Evolutionary conservation across 2,113 vertebrate species (phyloP).

Genomic region (Peromyscus maniculatus): DNA sequence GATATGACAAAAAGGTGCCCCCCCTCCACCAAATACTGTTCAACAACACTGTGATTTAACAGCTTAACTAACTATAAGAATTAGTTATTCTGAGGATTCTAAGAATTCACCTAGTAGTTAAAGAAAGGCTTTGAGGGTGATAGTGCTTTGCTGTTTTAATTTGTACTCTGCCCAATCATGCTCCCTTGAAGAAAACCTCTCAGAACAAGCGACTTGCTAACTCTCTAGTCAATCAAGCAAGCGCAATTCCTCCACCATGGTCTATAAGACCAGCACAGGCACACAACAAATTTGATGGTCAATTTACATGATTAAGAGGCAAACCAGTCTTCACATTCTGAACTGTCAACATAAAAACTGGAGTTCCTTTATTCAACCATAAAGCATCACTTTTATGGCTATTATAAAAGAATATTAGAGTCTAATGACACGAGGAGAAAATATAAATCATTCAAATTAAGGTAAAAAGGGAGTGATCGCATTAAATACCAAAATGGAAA

Average conservation of each 20-base stretch:
- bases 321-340: constrained; percentile 67
- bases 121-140: constrained; percentile 76
- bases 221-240: constrained; percentile 68
- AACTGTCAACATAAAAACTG: constrained; percentile 57
- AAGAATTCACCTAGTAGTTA: constrained; percentile 73
- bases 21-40: constrained; percentile 52
- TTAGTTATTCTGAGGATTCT: constrained; percentile 12
- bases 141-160: constrained; percentile 68
- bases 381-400: constrained; percentile 58
- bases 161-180: constrained; percentile 63
- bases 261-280: constrained; percentile 18
- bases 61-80: constrained; percentile 66
- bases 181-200: constrained; percentile 70
- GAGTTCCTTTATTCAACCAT: constrained; percentile 74
- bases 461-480: constrained; percentile 48
- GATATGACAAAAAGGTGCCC: constrained; percentile 80
- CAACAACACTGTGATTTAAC: constrained; percentile 80
- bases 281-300: constrained; percentile 28
- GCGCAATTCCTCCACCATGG: constrained; percentile 29
- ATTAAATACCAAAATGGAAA: constrained; percentile 68
- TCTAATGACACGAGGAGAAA: constrained; percentile 10
- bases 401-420: background rate
- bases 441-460: constrained; percentile 68
- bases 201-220: constrained; percentile 66
- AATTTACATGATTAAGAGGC: constrained; percentile 58